Percentiles rank a stretch among this genome's conserved stretches.
phyloP scores from a whole-genome alignment of 2,113 vertebrate species.

The Orthochromis indermauri region DNA sequence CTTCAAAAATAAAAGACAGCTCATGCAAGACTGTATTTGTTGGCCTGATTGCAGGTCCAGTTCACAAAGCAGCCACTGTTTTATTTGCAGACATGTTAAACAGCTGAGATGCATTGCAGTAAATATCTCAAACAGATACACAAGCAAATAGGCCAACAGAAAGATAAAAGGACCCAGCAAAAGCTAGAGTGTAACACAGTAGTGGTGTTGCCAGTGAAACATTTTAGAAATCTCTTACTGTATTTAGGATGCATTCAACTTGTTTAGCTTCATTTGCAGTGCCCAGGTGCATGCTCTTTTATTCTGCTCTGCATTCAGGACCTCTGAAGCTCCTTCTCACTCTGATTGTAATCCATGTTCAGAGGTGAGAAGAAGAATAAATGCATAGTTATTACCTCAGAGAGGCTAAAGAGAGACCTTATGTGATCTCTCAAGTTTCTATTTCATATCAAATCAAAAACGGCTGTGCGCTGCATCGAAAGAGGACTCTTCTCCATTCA shows the following conservation, averaged over 20 bases:
- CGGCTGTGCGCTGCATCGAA: neutral
- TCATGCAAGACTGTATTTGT: neutral
- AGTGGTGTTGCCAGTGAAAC: neutral
- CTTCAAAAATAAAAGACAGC: neutral
- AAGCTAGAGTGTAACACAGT: neutral
- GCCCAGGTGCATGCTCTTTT: neutral
- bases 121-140: neutral
- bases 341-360: constrained; percentile 23
- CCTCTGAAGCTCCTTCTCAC: neutral
- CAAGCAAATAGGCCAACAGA: neutral
- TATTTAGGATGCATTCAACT: neutral
- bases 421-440: neutral
- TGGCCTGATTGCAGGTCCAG: neutral
- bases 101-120: neutral
- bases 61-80: neutral
- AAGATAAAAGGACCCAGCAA: neutral
- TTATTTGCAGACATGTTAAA: neutral
- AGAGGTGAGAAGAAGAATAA: constrained; percentile 29
- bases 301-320: neutral
- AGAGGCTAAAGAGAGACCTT: constrained; percentile 7
- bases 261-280: neutral
- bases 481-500: neutral
- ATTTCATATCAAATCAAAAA: neutral
- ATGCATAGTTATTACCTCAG: constrained; percentile 29
- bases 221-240: neutral